phyloP scores from a whole-genome alignment of 2,797 vertebrate species.

The Podarcis lilfordi region DNA sequence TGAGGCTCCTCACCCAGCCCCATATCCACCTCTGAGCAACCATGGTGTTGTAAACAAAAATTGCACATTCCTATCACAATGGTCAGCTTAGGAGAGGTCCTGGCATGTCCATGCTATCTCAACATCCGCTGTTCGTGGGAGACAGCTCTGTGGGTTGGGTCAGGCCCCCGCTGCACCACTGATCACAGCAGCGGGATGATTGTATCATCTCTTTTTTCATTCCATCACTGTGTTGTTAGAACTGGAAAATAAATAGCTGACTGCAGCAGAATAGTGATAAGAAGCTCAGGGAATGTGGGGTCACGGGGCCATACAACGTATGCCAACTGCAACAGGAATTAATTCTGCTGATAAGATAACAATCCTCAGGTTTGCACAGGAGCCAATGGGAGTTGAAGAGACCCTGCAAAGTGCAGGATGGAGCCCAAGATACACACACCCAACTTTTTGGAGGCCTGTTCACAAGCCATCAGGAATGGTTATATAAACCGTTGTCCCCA shows the following conservation, averaged over 20 bases:
- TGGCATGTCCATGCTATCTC: too few species aligned
- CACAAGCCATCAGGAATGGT: neutral
- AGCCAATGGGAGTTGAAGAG: neutral
- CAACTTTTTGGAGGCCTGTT: too few species aligned
- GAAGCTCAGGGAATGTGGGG: neutral
- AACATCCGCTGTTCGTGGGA: too few species aligned
- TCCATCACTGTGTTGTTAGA: too few species aligned
- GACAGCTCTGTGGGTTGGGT: too few species aligned
- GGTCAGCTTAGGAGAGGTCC: too few species aligned
- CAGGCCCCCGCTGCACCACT: too few species aligned
- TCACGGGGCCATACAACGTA: neutral
- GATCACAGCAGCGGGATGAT: too few species aligned
- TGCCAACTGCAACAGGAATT: neutral
- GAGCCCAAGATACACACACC: neutral
- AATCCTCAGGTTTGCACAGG: neutral
- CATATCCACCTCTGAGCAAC: too few species aligned
- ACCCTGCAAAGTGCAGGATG: neutral
- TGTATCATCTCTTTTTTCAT: neutral
- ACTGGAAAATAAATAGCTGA: neutral
- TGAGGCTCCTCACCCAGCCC: too few species aligned
- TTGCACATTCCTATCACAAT: too few species aligned
- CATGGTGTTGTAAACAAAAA: too few species aligned
- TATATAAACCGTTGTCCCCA: neutral
- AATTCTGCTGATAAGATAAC: neutral
- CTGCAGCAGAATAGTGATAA: neutral